Evolutionary conservation across 2,113 vertebrate species (phyloP).

Genomic region (Thunnus maccoyii): DNA sequence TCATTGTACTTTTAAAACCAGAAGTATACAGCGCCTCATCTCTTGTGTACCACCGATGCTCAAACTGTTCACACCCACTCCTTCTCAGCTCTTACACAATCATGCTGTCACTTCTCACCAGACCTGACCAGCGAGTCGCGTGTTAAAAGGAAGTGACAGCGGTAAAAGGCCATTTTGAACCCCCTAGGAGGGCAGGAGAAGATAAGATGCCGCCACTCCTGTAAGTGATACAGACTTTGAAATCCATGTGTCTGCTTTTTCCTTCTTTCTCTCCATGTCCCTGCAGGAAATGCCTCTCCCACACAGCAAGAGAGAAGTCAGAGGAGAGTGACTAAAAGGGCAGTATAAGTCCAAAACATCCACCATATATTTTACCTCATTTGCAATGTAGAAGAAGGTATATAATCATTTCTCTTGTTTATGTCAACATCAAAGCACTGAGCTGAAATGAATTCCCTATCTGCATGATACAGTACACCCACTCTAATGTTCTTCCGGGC

Average conservation of each 20-base stretch:
- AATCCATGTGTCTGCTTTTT: conserved; percentile 14
- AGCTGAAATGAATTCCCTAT: conserved; percentile 4
- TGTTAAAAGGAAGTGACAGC: conserved; percentile 52
- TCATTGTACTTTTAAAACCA: conserved; percentile 23
- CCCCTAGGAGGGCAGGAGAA: conserved; percentile 36
- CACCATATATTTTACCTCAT: conserved; percentile 8
- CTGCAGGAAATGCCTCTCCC: conserved; percentile 5
- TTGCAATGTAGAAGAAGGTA: background rate
- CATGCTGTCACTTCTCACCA: conserved; percentile 35
- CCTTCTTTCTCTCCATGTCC: background rate
- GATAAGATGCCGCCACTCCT: conserved; percentile 14
- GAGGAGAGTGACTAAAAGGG: background rate
- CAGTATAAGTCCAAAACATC: conserved; percentile 11
- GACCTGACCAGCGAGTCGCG: conserved; percentile 32
- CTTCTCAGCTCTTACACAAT: conserved; percentile 1
- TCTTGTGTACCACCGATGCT: background rate
- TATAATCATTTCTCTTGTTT: conserved; percentile 6
- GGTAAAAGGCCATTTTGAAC: conserved; percentile 60
- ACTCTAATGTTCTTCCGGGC: background rate
- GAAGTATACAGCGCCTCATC: background rate
- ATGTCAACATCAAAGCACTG: conserved; percentile 5
- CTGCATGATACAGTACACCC: background rate
- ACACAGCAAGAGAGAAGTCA: background rate
- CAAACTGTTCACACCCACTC: conserved; percentile 42
- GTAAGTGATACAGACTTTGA: conserved; percentile 27